Base-by-base conservation (phyloP, 2,113 vertebrate species). In the Petrocephalus zakoni region DNA sequence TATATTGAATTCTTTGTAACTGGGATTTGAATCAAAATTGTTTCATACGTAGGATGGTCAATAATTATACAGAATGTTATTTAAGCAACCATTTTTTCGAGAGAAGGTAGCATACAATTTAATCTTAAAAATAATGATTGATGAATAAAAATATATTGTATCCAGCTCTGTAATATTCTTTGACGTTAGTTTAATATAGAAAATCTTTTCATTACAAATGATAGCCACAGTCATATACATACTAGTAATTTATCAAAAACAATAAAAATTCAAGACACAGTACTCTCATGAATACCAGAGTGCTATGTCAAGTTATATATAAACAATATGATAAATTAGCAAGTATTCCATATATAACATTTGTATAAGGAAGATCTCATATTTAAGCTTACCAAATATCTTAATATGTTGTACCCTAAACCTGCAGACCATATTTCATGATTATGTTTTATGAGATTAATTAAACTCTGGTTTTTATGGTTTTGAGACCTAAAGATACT, bases 221-320 rank as follows among this genome's bases (percentile, higher is more conserved):
- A 9, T 7, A 4, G 46, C 46, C 22, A 22, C 42, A 84, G 81
- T 51, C 81, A 84, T 84, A 84, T 68, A 13, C 25, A 68, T 84
- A 78, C 25, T 72, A 83, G 81, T 83, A 47, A 83, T 84, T 84
- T 84, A 84, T 84, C 81, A 84, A 51, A 64, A 84, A 84, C 19
- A 22, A 84, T 29, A 29, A 64, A 11, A 10, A 68, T 68, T 68
- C 61, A 49, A 84, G 42, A 25, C 46, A 51, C 37, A 10, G 19
- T 84, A n/a, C 81, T 47, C 81, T 84, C 81, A 11, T 84, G 42
- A 84, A 84, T 84, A n/a, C 42, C 81, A 51, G 81, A 22, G 81
- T 84, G 81, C 37, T 84, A 51, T 84, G 81, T 84, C 81, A 82
- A 82, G 78, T 82, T 81, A 46, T 46, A 47, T 5, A 47, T 82